Percentiles rank a stretch among this genome's conserved stretches.
Conservation (phyloP, 2,888 invertebrate species). For the Oscheius onirici region DNA sequence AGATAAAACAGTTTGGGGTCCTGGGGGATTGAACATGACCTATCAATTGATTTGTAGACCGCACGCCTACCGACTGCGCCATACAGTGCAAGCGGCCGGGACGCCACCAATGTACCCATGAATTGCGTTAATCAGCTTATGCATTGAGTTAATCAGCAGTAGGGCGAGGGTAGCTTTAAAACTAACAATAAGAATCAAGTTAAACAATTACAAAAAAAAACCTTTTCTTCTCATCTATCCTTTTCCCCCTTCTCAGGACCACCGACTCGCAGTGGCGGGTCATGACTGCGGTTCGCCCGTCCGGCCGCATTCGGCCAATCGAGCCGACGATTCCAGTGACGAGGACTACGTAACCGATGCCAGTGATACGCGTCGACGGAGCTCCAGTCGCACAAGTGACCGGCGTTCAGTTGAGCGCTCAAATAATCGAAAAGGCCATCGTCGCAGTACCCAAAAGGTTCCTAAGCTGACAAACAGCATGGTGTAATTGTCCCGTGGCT, state of each 20-base stretch:
- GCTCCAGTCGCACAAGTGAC: slow-evolving; percentile 25
- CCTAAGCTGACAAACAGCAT: not conserved
- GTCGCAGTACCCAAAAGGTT: slow-evolving; percentile 21
- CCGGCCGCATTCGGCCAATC: slow-evolving; percentile 40
- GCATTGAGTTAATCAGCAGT: too few relatives aligned
- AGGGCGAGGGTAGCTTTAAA: too few relatives aligned
- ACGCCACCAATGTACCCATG: too few relatives aligned
- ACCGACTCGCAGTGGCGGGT: slow-evolving; percentile 51
- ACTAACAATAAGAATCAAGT: too few relatives aligned
- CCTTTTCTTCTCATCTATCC: not conserved
- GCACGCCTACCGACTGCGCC: too few relatives aligned
- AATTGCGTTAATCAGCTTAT: too few relatives aligned
- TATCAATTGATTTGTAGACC: too few relatives aligned
- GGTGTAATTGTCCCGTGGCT: not conserved
- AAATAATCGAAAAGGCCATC: slow-evolving; percentile 8
- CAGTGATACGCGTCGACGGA: slow-evolving; percentile 20
- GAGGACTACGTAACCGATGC: slow-evolving; percentile 43
- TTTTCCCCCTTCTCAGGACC: slow-evolving; percentile 43
- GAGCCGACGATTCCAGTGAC: slow-evolving; percentile 63
- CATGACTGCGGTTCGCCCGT: slow-evolving; percentile 16
- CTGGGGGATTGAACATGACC: too few relatives aligned
- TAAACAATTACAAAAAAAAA: not conserved
- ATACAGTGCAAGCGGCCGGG: too few relatives aligned
- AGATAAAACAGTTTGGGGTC: too few relatives aligned
- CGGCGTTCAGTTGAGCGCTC: slow-evolving; percentile 20